Evolutionary conservation across 2,113 vertebrate species (phyloP).

Genomic region (Plectropomus leopardus): DNA sequence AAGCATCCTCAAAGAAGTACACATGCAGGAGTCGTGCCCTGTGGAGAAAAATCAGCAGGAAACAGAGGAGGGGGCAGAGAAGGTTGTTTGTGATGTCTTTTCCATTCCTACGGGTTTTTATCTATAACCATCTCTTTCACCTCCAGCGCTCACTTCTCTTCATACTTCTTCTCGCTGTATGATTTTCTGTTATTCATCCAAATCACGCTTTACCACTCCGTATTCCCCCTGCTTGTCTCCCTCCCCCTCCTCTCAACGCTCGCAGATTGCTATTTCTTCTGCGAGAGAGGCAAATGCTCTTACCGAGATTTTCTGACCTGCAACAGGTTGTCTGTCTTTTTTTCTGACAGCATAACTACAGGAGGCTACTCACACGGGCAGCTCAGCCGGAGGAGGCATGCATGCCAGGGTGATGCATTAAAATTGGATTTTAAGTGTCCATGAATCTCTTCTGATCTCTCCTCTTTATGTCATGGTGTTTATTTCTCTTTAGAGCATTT

Average conservation of each 20-base stretch:
- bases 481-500: constrained; percentile 27
- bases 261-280: constrained; percentile 17
- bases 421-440: constrained; percentile 42
- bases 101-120: constrained; percentile 1
- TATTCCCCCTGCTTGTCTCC: background rate
- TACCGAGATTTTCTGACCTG: constrained; percentile 38
- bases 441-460: constrained; percentile 26
- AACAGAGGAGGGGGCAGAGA: constrained; percentile 5
- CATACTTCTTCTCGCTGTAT: background rate
- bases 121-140: constrained; percentile 39
- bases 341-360: constrained; percentile 32
- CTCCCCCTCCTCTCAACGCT: constrained; percentile 3
- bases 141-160: constrained; percentile 17
- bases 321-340: constrained; percentile 37
- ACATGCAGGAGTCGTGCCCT: constrained; percentile 1
- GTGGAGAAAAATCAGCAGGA: constrained; percentile 27
- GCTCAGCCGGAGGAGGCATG: constrained; percentile 6
- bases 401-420: constrained; percentile 11
- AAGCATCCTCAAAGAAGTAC: background rate
- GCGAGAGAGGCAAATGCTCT: constrained; percentile 21
- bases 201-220: background rate
- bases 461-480: background rate
- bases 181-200: constrained; percentile 22
- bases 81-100: constrained; percentile 26
- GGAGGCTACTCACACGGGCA: constrained; percentile 20